phyloP scores from a whole-genome alignment of 2,797 vertebrate genomes.

The Nyctalus aviator region DNA sequence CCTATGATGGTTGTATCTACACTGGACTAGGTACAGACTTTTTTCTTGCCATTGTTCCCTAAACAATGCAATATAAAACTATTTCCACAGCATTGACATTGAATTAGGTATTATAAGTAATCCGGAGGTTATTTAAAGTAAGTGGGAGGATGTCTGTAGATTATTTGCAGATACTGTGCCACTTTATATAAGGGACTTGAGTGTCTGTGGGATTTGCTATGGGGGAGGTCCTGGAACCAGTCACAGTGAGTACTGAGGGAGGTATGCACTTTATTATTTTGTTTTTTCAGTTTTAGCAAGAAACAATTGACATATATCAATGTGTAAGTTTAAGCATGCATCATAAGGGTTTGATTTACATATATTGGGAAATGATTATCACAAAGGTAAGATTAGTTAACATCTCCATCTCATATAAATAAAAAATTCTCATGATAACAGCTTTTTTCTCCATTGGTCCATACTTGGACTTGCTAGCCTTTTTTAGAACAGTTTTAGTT shows the following conservation, averaged over 20 bases:
- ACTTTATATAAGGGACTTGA: not conserved
- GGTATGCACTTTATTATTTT: not conserved
- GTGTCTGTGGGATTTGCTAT: not conserved
- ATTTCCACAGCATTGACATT: not conserved
- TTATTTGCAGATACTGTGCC: not conserved
- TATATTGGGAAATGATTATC: not conserved
- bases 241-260: not conserved
- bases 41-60: not conserved
- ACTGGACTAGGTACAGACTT: not conserved
- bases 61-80: not conserved
- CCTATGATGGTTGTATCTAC: not conserved
- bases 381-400: not conserved
- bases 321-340: not conserved
- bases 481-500: not conserved
- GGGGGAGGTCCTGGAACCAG: not conserved
- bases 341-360: not conserved
- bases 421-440: not conserved
- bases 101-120: not conserved
- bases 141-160: not conserved
- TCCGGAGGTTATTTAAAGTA: not conserved
- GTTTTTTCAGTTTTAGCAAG: not conserved
- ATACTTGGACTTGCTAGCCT: not conserved
- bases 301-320: not conserved
- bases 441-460: not conserved
- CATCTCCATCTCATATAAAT: not conserved